Evolutionary conservation across 2,113 vertebrate species (phyloP).

Genomic region (Alethe castanea): DNA sequence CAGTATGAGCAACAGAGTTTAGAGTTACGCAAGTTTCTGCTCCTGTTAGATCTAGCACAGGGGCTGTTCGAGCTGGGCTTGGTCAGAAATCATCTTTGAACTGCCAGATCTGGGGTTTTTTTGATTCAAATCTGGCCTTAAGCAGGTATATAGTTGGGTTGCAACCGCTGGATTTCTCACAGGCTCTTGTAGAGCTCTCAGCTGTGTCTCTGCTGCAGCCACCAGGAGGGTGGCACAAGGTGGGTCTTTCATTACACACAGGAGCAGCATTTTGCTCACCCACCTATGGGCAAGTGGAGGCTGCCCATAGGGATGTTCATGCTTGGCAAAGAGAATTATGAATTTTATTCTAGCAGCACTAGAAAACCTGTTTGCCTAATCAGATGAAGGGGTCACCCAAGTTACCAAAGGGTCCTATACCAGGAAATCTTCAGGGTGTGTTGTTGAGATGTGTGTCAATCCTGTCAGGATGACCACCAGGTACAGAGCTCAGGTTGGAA

Average conservation of each 20-base stretch:
- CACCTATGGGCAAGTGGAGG: accelerated
- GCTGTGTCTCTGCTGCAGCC: neutral
- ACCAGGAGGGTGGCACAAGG: neutral
- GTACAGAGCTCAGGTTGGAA: neutral
- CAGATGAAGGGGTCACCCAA: neutral
- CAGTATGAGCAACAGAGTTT: neutral
- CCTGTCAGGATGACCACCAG: neutral
- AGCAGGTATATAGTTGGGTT: accelerated
- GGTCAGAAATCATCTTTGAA: neutral
- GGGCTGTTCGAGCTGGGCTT: neutral
- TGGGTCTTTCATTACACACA: neutral
- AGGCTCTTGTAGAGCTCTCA: neutral
- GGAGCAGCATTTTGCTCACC: neutral
- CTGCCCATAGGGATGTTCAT: neutral
- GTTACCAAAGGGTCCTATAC: neutral
- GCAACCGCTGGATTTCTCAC: neutral
- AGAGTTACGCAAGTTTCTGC: neutral
- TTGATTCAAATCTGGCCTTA: neutral
- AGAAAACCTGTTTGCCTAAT: neutral
- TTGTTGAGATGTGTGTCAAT: neutral
- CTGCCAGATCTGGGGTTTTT: neutral
- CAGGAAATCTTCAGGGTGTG: neutral
- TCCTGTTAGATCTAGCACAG: neutral
- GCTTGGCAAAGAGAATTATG: neutral
- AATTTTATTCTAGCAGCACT: neutral